Conservation (phyloP, 1,140 invertebrate genomes). For the Eciton burchellii region DNA sequence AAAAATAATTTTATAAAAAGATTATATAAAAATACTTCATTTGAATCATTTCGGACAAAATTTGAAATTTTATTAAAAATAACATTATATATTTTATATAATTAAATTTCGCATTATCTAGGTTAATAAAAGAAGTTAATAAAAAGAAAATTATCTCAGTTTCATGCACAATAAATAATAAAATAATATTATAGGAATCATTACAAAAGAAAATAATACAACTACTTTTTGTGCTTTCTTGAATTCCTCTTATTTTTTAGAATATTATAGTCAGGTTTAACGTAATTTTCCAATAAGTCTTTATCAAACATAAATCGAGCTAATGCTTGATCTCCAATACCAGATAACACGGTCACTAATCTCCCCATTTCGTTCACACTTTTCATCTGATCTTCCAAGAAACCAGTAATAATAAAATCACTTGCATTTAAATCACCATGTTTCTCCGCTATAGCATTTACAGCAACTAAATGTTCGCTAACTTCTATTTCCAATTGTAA, state of each 20-base stretch:
- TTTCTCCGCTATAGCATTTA: conserved; percentile 73
- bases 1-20: too few species aligned
- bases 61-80: too few species aligned
- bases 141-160: background rate
- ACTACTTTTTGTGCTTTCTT: background rate
- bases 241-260: conserved; percentile 58
- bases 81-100: too few species aligned
- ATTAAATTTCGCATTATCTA: too few species aligned
- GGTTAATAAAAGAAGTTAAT: too few species aligned
- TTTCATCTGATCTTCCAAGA: conserved; percentile 80
- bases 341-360: conserved; percentile 77
- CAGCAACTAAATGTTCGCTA: conserved; percentile 72
- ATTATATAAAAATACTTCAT: too few species aligned
- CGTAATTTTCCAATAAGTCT: conserved; percentile 75
- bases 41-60: too few species aligned
- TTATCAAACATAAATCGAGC: conserved; percentile 80
- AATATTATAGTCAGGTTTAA: conserved; percentile 71
- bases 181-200: background rate
- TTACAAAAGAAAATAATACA: background rate
- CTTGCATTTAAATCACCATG: conserved; percentile 76
- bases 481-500: conserved; percentile 77
- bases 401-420: conserved; percentile 80
- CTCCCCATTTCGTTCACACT: conserved; percentile 78
- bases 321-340: conserved; percentile 77
- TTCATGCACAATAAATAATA: background rate